Evolutionary conservation across 2,797 vertebrate species (phyloP).

Genomic region (Cryptoprocta ferox): DNA sequence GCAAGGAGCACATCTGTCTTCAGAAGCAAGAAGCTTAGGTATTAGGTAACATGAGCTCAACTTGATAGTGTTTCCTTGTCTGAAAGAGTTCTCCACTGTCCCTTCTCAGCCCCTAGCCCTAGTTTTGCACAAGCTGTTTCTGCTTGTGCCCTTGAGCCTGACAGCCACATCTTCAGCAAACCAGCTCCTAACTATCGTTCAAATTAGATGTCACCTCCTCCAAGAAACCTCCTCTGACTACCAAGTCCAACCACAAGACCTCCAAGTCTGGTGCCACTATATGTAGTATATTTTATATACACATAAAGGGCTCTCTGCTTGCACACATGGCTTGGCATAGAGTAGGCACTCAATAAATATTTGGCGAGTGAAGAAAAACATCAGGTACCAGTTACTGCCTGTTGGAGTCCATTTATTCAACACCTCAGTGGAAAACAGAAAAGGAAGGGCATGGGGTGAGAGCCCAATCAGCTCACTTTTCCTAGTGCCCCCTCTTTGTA

Average conservation of each 20-base stretch:
- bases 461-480: not conserved
- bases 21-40: slow-evolving; percentile 27
- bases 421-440: not conserved
- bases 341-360: not conserved
- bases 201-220: not conserved
- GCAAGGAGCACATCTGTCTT: not conserved
- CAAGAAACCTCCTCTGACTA: not conserved
- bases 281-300: not conserved
- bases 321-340: not conserved
- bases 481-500: not conserved
- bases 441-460: not conserved
- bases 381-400: not conserved
- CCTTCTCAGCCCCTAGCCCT: not conserved
- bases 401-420: not conserved
- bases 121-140: not conserved
- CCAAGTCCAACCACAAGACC: too few relatives aligned
- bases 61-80: not conserved
- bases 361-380: not conserved
- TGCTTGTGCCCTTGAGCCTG: not conserved
- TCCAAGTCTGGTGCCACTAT: not conserved
- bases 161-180: not conserved
- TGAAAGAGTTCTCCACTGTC: not conserved
- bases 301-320: not conserved
- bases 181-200: not conserved
- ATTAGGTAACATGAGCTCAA: not conserved